A percentile compares a stretch with the other conserved stretches of the same genome.
Conservation (phyloP, 2,888 invertebrate genomes). For the Erannis defoliaria region DNA sequence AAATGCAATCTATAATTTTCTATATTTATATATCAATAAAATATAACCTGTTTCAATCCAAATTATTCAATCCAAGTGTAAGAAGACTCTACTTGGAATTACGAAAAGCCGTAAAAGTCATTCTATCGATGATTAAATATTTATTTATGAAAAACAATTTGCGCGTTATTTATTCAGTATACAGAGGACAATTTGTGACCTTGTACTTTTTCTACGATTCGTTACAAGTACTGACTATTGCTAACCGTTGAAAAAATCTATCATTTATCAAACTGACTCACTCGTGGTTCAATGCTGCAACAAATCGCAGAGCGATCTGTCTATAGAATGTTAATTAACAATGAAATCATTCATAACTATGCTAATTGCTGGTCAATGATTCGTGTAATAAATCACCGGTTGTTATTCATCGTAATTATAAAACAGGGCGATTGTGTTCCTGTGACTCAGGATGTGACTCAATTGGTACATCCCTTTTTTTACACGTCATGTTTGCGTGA, state of each 20-base stretch:
- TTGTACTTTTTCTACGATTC: constrained; percentile 10
- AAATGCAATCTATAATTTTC: too few relatives aligned
- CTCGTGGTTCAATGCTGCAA: constrained; percentile 38
- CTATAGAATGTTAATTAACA: constrained; percentile 57
- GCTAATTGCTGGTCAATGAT: constrained; percentile 51
- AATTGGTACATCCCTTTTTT: constrained; percentile 52
- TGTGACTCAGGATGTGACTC: constrained; percentile 52
- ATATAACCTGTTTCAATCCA: too few relatives aligned
- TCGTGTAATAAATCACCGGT: constrained; percentile 62
- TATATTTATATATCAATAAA: too few relatives aligned
- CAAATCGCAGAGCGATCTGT: constrained; percentile 44
- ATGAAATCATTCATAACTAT: constrained; percentile 57
- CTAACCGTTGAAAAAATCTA: constrained; percentile 14
- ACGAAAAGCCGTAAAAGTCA: too few relatives aligned
- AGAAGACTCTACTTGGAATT: too few relatives aligned
- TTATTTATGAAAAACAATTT: not conserved
- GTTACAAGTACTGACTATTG: not conserved
- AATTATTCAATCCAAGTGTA: too few relatives aligned
- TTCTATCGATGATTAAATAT: too few relatives aligned
- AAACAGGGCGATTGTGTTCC: constrained; percentile 42
- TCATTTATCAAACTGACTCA: constrained; percentile 39
- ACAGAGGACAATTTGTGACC: constrained; percentile 1
- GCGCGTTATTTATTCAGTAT: not conserved
- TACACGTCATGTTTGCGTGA: constrained; percentile 52
- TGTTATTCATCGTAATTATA: constrained; percentile 58